Percentiles rank a stretch among this genome's conserved stretches.
Conservation (phyloP, 2,113 vertebrate genomes). For the Mormyrus lacerda region DNA sequence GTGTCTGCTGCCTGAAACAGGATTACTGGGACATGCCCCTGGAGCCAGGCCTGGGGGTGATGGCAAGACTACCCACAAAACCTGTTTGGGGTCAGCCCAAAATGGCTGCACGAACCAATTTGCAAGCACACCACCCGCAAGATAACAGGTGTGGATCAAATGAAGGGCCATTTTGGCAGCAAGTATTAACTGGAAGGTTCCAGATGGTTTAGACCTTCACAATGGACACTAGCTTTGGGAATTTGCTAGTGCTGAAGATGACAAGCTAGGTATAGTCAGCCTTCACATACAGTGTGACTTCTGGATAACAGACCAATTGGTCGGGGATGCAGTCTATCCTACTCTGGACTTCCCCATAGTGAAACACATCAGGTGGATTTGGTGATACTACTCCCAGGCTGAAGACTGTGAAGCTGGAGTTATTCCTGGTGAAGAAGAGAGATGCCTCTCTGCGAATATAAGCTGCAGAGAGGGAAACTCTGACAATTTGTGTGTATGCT, state of each 20-base stretch:
- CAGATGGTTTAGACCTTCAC: not conserved
- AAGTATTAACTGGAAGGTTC: not conserved
- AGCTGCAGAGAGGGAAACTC: not conserved
- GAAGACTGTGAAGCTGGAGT: not conserved
- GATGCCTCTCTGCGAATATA: not conserved
- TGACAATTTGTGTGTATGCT: not conserved
- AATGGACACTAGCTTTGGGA: not conserved
- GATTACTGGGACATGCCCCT: not conserved
- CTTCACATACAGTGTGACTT: not conserved
- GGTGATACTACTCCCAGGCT: not conserved
- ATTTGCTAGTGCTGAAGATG: not conserved
- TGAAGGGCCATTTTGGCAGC: not conserved
- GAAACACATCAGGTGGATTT: not conserved
- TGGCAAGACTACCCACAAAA: not conserved
- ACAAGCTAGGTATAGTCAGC: not conserved
- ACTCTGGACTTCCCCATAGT: not conserved
- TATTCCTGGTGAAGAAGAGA: not conserved
- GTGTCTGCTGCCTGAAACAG: not conserved
- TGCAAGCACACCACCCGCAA: not conserved
- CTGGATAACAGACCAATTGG: not conserved
- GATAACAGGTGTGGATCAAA: not conserved
- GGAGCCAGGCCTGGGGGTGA: not conserved
- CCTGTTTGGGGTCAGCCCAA: not conserved
- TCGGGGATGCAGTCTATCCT: not conserved
- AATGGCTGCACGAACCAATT: not conserved